Percentiles rank a stretch among this genome's conserved stretches.
Evolutionary conservation across 2,113 vertebrate species (phyloP).

Genomic region (Indicator maculatus): DNA sequence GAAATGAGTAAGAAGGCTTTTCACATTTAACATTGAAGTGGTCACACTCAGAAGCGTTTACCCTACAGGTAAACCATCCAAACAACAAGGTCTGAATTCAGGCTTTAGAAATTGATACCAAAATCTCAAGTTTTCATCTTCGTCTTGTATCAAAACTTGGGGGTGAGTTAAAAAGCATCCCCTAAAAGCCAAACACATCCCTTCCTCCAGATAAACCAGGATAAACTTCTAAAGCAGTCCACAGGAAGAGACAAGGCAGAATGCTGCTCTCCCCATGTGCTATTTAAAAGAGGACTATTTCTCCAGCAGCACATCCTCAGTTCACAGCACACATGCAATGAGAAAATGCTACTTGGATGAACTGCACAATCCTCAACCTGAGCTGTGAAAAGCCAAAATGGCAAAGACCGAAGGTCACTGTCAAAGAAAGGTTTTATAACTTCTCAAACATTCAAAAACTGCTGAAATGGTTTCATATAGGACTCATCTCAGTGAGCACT

Average conservation of each 20-base stretch:
- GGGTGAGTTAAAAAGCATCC: background rate
- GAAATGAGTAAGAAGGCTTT: background rate
- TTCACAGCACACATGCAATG: fast-evolving
- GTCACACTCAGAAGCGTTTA: background rate
- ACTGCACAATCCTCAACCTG: fast-evolving
- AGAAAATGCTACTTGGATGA: background rate
- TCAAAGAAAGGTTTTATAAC: background rate
- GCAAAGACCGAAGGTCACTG: background rate
- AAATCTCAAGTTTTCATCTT: background rate
- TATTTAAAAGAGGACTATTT: background rate
- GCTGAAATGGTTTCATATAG: background rate
- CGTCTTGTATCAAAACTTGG: background rate
- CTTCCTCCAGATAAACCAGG: background rate
- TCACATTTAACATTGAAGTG: background rate
- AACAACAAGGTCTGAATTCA: background rate
- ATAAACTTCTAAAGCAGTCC: background rate
- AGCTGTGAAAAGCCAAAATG: background rate
- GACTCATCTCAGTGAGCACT: background rate
- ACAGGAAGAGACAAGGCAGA: background rate
- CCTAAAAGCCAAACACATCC: background rate
- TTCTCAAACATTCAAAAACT: background rate
- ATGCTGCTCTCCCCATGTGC: background rate
- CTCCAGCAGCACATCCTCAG: fast-evolving
- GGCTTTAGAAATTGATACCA: background rate
- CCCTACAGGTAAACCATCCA: background rate